Evolutionary conservation across 2,113 vertebrate genomes (phyloP).

Genomic region (Puffinus mauretanicus): DNA sequence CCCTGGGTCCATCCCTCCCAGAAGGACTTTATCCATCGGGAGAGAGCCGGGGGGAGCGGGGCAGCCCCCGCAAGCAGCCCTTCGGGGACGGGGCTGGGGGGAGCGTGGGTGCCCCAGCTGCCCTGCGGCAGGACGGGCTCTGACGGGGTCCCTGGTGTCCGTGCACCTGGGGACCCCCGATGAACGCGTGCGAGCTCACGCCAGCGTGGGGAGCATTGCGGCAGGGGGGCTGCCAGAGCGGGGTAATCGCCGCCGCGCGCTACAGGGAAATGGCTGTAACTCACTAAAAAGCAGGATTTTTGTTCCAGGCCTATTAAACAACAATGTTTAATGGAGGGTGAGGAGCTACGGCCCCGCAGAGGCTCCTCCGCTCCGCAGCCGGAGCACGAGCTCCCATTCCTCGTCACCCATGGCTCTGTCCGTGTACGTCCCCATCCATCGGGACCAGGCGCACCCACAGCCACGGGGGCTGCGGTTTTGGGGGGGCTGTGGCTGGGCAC

Average conservation of each 20-base stretch:
- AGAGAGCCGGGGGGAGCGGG: neutral
- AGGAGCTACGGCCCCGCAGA: neutral
- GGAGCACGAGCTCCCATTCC: neutral
- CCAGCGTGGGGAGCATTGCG: neutral
- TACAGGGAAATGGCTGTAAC: neutral
- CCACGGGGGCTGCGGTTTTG: neutral
- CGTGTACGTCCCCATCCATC: rapidly evolving
- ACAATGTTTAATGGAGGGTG: neutral
- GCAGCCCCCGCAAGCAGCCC: neutral
- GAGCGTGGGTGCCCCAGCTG: neutral
- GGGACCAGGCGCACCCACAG: neutral
- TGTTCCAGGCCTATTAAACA: neutral
- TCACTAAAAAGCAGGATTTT: neutral
- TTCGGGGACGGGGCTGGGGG: neutral
- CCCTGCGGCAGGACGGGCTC: neutral
- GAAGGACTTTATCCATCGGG: neutral
- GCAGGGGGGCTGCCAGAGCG: neutral
- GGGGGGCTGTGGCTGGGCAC: neutral
- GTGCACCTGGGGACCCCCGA: neutral
- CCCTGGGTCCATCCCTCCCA: neutral
- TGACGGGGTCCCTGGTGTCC: neutral
- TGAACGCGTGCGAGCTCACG: neutral
- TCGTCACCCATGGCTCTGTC: neutral
- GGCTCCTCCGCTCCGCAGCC: neutral
- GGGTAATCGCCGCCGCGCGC: neutral